Conservation (phyloP, 53 echinoderm and acorn worm species). For the Glandiceps talaboti region DNA sequence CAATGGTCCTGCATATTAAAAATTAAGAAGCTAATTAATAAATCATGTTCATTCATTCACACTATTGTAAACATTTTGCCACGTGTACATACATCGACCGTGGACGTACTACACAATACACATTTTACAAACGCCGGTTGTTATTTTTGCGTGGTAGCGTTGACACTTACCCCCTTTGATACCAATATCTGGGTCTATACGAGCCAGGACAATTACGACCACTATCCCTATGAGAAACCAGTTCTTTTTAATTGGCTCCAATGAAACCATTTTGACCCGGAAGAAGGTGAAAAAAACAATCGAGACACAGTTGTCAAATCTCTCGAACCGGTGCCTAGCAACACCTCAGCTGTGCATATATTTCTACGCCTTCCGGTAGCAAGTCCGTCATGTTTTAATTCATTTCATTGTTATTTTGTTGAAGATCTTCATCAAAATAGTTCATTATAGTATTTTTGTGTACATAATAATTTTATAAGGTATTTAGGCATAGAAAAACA, state of each 20-base stretch:
- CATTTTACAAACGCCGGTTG: no score
- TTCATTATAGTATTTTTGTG: no score
- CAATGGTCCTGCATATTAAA: constrained; percentile 53
- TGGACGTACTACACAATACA: no score
- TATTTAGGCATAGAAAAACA: no score
- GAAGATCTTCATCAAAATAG: no score
- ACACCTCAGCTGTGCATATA: background rate
- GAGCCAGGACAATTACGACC: constrained; percentile 59
- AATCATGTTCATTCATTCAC: background rate
- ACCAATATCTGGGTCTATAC: constrained; percentile 68
- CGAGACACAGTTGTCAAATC: background rate
- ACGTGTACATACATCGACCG: no score
- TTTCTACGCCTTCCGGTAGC: background rate
- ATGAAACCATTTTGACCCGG: constrained; percentile 42
- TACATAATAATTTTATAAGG: no score
- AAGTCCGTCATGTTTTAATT: background rate
- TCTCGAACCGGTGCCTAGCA: background rate
- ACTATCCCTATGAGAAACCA: constrained; percentile 90
- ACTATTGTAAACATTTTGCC: background rate
- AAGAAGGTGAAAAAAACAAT: no score
- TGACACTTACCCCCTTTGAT: constrained; percentile 75
- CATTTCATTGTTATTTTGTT: background rate
- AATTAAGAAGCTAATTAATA: background rate
- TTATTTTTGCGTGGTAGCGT: no score
- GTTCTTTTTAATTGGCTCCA: constrained; percentile 70